These are phyloP conservation scores for Siphamia tubifer DNA, from an alignment of 2,113 vertebrate genomes.

Conservation along the genomic window DNA sequence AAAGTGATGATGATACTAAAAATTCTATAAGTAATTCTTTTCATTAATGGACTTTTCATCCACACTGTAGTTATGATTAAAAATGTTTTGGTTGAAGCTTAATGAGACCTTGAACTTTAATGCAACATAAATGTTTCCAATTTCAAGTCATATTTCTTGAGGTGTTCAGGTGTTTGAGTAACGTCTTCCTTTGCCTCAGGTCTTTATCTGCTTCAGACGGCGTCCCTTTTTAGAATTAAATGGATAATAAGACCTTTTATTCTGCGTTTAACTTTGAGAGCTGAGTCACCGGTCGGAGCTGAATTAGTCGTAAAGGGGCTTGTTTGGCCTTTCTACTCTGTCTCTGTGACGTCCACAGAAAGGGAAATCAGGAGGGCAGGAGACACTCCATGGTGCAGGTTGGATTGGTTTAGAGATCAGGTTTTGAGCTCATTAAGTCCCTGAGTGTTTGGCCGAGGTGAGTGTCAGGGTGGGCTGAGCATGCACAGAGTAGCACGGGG, in stretches of 20 bases:
- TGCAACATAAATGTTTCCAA: no score
- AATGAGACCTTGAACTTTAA: no score
- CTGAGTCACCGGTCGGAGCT: constrained; percentile 53
- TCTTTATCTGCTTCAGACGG: constrained; percentile 4
- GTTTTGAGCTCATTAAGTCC: constrained; percentile 65
- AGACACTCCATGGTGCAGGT: constrained; percentile 33
- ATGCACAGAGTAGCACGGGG: constrained; percentile 64
- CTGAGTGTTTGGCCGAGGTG: constrained; percentile 43
- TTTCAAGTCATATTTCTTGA: no score
- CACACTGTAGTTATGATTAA: no score
- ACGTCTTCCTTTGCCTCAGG: neutral
- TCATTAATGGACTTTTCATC: no score
- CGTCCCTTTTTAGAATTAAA: constrained; percentile 38
- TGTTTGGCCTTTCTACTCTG: constrained; percentile 67
- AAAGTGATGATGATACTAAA: no score
- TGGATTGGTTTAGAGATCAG: constrained; percentile 38
- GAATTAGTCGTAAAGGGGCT: constrained; percentile 46
- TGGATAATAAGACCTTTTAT: constrained; percentile 61
- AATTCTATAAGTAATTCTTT: no score
- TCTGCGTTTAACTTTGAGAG: constrained; percentile 44
- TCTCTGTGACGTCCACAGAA: constrained; percentile 34
- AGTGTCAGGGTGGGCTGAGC: constrained; percentile 47
- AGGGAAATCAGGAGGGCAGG: constrained; percentile 31
- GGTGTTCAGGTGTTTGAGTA: no score
- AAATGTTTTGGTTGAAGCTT: no score